phyloP scores from a whole-genome alignment of 1,140 invertebrate genomes.

The Nixonia krombeini region DNA sequence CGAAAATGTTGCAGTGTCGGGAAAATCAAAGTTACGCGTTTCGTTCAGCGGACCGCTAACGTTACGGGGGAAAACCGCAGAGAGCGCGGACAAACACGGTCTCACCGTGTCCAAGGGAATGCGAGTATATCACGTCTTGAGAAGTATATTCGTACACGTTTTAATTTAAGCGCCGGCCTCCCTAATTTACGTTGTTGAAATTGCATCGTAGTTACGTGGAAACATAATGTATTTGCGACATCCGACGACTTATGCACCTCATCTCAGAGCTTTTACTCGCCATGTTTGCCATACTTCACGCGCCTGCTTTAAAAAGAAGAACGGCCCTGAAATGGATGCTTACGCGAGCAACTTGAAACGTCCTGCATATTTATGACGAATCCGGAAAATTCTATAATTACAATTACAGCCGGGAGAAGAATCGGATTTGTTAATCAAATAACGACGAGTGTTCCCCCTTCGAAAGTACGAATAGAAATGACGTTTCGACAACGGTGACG shows the following conservation, averaged over 20 bases:
- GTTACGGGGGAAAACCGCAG: too few relatives aligned
- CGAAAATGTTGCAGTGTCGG: too few relatives aligned
- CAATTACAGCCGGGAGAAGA: too few relatives aligned
- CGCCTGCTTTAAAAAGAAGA: conserved; percentile 18
- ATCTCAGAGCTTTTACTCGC: conserved; percentile 15
- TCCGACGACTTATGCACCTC: conserved; percentile 19
- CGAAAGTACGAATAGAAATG: too few relatives aligned
- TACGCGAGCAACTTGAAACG: background rate
- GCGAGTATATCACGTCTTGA: conserved; percentile 1
- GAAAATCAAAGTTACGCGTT: too few relatives aligned
- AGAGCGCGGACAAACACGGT: background rate
- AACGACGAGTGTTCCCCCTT: too few relatives aligned
- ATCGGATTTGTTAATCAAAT: too few relatives aligned
- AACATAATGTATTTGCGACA: conserved; percentile 24
- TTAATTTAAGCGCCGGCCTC: conserved; percentile 7
- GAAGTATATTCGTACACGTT: conserved; percentile 9
- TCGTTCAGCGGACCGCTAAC: too few relatives aligned
- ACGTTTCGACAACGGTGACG: too few relatives aligned
- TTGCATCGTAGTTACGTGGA: conserved; percentile 18
- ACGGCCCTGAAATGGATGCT: conserved; percentile 12
- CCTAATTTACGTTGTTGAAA: conserved; percentile 12
- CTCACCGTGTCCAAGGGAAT: background rate
- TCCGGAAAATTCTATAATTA: conserved; percentile 7
- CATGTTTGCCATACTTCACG: conserved; percentile 1
- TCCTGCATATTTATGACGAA: conserved; percentile 1